phyloP scores from a whole-genome alignment of 1,140 invertebrate genomes.

The Ostrea denselamellosa region DNA sequence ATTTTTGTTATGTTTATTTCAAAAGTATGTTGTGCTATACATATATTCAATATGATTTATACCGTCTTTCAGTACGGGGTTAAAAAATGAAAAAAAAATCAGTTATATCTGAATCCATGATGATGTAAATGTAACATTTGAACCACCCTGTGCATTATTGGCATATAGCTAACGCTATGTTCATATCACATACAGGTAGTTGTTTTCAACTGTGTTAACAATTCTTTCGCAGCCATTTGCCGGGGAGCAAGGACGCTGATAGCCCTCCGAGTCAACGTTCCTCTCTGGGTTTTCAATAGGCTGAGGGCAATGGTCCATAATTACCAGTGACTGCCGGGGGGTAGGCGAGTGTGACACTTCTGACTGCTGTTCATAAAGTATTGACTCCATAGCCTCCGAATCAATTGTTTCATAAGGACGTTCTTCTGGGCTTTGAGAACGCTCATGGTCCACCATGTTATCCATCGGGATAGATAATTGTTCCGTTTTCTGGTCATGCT shows the following conservation, averaged over 20 bases:
- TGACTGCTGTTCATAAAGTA: not conserved
- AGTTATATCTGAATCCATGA: too few relatives aligned
- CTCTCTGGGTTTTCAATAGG: not conserved
- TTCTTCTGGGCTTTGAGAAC: not conserved
- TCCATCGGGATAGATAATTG: not conserved
- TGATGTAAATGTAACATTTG: too few relatives aligned
- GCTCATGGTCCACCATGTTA: not conserved
- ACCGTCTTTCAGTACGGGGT: too few relatives aligned
- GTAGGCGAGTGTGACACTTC: not conserved
- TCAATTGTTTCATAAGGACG: not conserved
- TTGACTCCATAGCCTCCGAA: not conserved
- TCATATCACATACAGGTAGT: not conserved
- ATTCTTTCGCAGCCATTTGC: not conserved
- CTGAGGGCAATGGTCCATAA: not conserved
- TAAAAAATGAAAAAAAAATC: too few relatives aligned
- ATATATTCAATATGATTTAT: too few relatives aligned
- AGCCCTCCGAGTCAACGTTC: not conserved
- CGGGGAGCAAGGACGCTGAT: not conserved
- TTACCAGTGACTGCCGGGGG: not conserved
- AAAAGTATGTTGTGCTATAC: too few relatives aligned
- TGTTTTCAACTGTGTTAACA: not conserved
- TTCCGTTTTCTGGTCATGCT: not conserved
- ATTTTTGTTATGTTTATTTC: too few relatives aligned
- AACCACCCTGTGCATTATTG: too few relatives aligned
- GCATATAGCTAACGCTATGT: not conserved